Conservation (phyloP, 2,888 invertebrate genomes). For the Tiliacea aurago region DNA sequence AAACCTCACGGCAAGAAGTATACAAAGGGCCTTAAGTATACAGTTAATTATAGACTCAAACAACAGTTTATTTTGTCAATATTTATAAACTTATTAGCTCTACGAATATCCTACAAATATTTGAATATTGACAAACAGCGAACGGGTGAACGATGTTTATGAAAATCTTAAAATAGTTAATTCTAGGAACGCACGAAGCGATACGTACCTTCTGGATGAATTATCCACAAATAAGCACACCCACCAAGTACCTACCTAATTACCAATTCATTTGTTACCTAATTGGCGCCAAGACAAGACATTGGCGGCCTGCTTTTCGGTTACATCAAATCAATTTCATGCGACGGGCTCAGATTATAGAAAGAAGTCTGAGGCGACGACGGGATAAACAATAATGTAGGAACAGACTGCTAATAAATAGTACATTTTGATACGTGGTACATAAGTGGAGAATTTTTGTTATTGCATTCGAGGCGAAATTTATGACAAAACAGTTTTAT, state of each 20-base stretch:
- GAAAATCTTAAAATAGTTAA: not conserved
- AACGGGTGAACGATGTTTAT: not conserved
- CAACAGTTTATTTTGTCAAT: not conserved
- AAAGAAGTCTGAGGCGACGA: no score
- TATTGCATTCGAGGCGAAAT: no score
- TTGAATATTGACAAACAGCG: not conserved
- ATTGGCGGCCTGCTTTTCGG: not conserved
- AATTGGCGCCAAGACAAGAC: not conserved
- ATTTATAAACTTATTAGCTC: slow-evolving; percentile 5
- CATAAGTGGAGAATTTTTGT: no score
- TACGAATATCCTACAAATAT: slow-evolving; percentile 2
- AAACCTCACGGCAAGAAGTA: no score
- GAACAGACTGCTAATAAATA: no score
- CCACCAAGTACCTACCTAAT: not conserved
- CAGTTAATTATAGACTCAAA: not conserved
- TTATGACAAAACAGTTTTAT: no score
- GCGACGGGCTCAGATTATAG: no score
- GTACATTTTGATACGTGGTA: no score
- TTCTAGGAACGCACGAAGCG: not conserved
- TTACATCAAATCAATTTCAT: not conserved
- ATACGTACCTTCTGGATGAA: not conserved
- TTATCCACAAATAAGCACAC: not conserved
- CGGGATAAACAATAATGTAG: not conserved
- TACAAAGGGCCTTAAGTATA: not conserved
- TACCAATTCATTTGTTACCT: not conserved